A percentile compares a stretch with the other conserved stretches of the same genome.
Evolutionary conservation across 2,888 invertebrate species (phyloP).

Genomic region (Hydroisotoma schaefferi): DNA sequence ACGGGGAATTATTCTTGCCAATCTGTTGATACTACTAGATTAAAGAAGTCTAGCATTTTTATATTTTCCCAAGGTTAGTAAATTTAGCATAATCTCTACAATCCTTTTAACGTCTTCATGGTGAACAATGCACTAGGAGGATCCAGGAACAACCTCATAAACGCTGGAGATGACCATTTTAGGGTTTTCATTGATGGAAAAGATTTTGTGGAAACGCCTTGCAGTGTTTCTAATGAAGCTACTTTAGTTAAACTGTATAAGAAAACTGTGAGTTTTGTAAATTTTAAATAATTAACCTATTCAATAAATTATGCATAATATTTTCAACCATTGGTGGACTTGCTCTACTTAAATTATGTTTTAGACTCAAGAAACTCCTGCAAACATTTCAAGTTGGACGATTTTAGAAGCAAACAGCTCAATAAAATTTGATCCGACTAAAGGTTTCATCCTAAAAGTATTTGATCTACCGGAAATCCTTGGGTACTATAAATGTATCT

Average conservation of each 20-base stretch:
- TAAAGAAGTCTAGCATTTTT: not conserved
- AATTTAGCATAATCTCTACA: not conserved
- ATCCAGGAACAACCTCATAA: not conserved
- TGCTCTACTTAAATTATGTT: not conserved
- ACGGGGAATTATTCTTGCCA: conserved; percentile 6
- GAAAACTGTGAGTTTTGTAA: not conserved
- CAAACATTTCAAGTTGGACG: not conserved
- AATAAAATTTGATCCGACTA: not conserved
- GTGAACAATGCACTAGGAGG: not conserved
- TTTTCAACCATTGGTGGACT: no score
- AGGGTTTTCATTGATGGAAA: not conserved
- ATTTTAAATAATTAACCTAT: not conserved
- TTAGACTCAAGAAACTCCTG: no score
- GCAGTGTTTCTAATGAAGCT: not conserved
- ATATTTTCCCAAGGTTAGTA: not conserved
- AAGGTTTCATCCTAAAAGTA: not conserved
- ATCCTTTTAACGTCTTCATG: not conserved
- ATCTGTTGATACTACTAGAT: no score
- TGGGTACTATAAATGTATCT: not conserved
- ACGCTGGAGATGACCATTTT: not conserved
- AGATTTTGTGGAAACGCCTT: not conserved
- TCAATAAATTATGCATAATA: not conserved
- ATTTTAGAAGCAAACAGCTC: not conserved
- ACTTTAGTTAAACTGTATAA: not conserved
- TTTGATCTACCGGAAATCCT: not conserved